Percentiles rank a stretch among this genome's conserved stretches.
Conservation (phyloP, 37 sponge, comb jelly and placozoan species). For the Corticium candelabrum region DNA sequence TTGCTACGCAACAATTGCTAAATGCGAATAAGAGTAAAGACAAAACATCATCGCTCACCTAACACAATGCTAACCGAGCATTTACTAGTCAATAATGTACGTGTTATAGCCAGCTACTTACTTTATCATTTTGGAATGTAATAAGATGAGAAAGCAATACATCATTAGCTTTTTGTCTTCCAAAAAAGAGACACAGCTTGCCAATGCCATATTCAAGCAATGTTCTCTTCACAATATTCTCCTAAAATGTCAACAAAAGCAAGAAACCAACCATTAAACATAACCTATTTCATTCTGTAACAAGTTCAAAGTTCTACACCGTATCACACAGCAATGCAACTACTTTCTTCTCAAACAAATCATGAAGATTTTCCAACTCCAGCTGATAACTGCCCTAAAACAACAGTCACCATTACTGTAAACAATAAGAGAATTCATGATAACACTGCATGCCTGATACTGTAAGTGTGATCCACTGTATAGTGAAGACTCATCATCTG, state of each 20-base stretch:
- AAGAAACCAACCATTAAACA: neutral
- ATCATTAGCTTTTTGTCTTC: conserved; percentile 90
- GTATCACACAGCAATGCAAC: too few species aligned
- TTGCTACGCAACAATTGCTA: too few species aligned
- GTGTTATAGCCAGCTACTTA: conserved; percentile 2
- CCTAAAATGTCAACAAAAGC: conserved; percentile 26
- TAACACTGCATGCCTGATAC: neutral
- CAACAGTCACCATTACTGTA: too few species aligned
- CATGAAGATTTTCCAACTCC: neutral
- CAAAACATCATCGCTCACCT: too few species aligned
- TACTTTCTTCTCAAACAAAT: neutral
- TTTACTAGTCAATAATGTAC: neutral
- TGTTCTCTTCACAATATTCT: conserved; percentile 74
- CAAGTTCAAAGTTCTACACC: too few species aligned
- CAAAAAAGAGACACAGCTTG: conserved; percentile 89
- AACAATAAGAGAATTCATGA: too few species aligned
- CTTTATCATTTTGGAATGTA: conserved; percentile 95
- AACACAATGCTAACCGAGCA: too few species aligned
- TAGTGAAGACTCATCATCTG: too few species aligned
- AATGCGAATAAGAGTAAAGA: too few species aligned
- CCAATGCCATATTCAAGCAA: conserved; percentile 59
- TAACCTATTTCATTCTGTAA: neutral
- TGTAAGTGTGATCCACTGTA: too few species aligned
- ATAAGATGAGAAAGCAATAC: conserved; percentile 94
- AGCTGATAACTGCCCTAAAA: neutral